Evolutionary conservation across 2,888 invertebrate species (phyloP).

Genomic region (Apeira syringaria): DNA sequence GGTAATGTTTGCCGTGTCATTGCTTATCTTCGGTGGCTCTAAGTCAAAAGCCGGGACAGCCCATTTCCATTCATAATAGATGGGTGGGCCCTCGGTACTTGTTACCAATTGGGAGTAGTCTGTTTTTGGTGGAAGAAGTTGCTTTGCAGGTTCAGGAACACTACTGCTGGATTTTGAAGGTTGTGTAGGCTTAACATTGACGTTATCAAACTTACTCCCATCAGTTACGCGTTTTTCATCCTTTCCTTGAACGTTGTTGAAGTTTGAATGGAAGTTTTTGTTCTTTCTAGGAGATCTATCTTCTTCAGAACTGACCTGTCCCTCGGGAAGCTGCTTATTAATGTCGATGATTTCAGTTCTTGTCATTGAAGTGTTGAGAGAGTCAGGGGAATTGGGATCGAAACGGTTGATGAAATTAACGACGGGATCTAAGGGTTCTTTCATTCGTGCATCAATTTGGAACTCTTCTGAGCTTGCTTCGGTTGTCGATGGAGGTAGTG

Average conservation of each 20-base stretch:
- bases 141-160: constrained; percentile 50
- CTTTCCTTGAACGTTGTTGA: constrained; percentile 52
- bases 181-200: constrained; percentile 53
- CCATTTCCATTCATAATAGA: constrained; percentile 87
- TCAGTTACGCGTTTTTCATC: constrained; percentile 52
- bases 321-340: constrained; percentile 64
- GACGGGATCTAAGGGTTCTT: constrained; percentile 51
- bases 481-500: constrained; percentile 48
- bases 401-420: constrained; percentile 74
- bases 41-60: constrained; percentile 84
- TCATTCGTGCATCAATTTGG: constrained; percentile 39
- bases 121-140: constrained; percentile 81
- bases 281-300: constrained; percentile 59
- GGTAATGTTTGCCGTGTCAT: constrained; percentile 53
- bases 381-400: constrained; percentile 68
- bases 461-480: constrained; percentile 46
- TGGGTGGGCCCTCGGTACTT: constrained; percentile 85
- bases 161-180: constrained; percentile 18
- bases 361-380: constrained; percentile 65
- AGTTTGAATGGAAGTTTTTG: constrained; percentile 53
- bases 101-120: constrained; percentile 62
- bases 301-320: constrained; percentile 67
- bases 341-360: constrained; percentile 65
- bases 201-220: constrained; percentile 52
- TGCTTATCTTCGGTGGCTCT: constrained; percentile 77